Percentiles rank a stretch among this genome's conserved stretches.
These are phyloP conservation scores for Mellilla xanthometata DNA, from an alignment of 2,888 invertebrate genomes.

Conservation along the genomic window DNA sequence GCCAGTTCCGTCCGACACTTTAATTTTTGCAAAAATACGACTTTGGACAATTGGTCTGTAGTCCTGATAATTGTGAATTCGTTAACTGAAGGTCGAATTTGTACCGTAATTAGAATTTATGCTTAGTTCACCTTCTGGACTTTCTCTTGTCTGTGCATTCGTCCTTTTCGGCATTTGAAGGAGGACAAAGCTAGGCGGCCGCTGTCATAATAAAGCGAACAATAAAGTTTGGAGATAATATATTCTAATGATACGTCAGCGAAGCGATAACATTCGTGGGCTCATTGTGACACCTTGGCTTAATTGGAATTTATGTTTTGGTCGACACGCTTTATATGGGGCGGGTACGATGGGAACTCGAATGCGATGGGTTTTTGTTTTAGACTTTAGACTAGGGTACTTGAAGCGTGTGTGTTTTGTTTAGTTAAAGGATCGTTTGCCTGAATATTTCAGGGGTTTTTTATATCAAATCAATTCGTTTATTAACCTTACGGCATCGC, in stretches of 20 bases:
- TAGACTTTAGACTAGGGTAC: too few species aligned
- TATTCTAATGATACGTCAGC: conserved; percentile 45
- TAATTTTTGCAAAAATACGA: too few species aligned
- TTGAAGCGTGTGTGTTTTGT: too few species aligned
- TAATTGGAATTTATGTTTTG: conserved; percentile 78
- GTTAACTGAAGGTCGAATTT: too few species aligned
- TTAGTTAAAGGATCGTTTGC: too few species aligned
- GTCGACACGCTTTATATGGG: conserved; percentile 48
- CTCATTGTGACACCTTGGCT: conserved; percentile 62
- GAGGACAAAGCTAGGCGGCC: conserved; percentile 17
- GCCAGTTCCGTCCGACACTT: too few species aligned
- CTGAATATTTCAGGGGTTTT: too few species aligned
- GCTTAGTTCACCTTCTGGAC: neutral
- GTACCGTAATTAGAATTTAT: too few species aligned
- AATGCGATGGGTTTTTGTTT: neutral
- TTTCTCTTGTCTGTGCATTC: neutral
- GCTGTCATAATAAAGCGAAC: conserved; percentile 60
- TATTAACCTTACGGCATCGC: too few species aligned
- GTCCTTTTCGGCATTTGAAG: conserved; percentile 11
- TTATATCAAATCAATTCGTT: too few species aligned
- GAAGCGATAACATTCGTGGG: conserved; percentile 58
- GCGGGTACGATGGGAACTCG: conserved; percentile 30
- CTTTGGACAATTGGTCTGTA: too few species aligned
- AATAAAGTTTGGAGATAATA: conserved; percentile 57
- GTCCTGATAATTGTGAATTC: too few species aligned